Conservation (phyloP, 1,140 invertebrate species). For the Asbolus verrucosus region DNA sequence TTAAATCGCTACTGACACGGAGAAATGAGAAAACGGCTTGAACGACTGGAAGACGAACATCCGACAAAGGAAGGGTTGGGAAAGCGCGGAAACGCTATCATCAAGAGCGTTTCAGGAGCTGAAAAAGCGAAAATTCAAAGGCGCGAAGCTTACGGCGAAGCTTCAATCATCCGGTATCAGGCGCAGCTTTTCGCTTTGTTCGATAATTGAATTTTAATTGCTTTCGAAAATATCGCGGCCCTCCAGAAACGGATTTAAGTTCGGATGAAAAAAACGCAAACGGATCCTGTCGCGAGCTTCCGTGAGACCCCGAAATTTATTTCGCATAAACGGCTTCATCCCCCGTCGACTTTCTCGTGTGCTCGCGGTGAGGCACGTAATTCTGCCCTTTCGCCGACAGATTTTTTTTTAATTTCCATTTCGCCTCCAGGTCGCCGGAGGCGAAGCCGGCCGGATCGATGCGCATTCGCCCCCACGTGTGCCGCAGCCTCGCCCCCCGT, state of each 20-base stretch:
- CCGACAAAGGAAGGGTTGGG: too few species aligned
- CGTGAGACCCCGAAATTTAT: background rate
- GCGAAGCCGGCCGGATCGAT: background rate
- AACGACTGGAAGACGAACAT: too few species aligned
- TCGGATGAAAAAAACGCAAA: background rate
- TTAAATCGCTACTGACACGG: too few species aligned
- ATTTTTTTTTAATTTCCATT: too few species aligned
- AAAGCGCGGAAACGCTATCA: too few species aligned
- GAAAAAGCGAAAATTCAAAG: background rate
- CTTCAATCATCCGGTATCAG: background rate
- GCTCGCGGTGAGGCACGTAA: background rate
- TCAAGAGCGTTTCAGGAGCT: too few species aligned
- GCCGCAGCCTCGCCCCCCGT: background rate
- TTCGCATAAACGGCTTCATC: background rate
- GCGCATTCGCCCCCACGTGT: too few species aligned
- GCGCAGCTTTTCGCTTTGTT: background rate
- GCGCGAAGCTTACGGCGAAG: background rate
- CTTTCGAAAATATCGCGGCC: background rate
- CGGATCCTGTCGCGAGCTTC: background rate
- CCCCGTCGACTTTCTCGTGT: background rate
- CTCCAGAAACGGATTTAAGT: background rate
- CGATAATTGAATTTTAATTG: slow-evolving; percentile 2
- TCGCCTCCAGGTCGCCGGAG: too few species aligned
- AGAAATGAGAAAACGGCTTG: too few species aligned
- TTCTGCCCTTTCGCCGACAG: background rate